Conservation (phyloP, 2,888 invertebrate genomes). For the Pseudococcus longispinus region DNA sequence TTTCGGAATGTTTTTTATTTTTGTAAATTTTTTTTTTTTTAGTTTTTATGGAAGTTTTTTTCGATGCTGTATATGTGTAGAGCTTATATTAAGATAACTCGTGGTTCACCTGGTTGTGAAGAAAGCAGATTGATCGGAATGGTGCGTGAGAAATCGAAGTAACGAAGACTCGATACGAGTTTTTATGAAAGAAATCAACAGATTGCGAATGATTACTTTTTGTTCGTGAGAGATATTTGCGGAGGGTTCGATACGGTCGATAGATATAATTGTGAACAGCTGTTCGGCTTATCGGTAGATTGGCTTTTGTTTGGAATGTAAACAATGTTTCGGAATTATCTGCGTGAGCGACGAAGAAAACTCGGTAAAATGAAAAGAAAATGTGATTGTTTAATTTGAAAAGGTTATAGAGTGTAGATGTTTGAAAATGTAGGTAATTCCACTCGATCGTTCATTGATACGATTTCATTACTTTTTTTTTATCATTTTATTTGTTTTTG, state of each 20-base stretch:
- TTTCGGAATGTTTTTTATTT: constrained; percentile 25
- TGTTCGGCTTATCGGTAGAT: background rate
- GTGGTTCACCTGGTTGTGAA: background rate
- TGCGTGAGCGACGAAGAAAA: background rate
- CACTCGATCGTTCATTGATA: background rate
- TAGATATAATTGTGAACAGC: background rate
- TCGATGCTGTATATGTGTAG: constrained; percentile 34
- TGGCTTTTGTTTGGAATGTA: background rate
- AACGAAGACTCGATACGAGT: too few species aligned
- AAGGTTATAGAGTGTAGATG: background rate
- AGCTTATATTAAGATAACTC: constrained; percentile 45
- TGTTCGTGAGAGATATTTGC: too few species aligned
- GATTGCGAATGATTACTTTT: background rate
- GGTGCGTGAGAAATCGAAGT: background rate
- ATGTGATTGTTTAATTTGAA: background rate
- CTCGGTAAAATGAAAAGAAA: background rate
- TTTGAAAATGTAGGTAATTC: too few species aligned
- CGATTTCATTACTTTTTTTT: too few species aligned
- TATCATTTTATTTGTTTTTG: too few species aligned
- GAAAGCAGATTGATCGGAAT: background rate
- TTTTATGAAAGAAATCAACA: background rate
- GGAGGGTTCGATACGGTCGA: background rate
- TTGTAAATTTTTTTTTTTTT: constrained; percentile 47
- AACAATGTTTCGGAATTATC: background rate
- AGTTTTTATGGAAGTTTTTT: background rate